These are phyloP conservation scores for Sinocyclocheilus maitianheensis DNA, from an alignment of 2,113 vertebrate genomes.

Conservation along the genomic window DNA sequence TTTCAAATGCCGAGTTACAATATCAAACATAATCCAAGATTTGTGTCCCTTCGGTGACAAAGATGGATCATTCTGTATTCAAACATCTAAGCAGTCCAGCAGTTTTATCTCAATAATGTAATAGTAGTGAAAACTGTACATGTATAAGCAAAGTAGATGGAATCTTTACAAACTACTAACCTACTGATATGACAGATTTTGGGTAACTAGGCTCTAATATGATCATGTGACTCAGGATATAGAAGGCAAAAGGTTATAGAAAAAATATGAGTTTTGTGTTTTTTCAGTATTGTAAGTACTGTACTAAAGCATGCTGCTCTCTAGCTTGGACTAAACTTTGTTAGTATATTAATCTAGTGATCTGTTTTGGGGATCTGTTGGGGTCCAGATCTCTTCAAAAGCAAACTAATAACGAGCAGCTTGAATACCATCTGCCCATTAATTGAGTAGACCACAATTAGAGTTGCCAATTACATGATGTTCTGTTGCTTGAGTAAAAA, in stretches of 20 bases:
- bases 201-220: conserved; percentile 10
- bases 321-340: conserved; percentile 50
- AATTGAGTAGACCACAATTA: not conserved
- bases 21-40: conserved; percentile 15
- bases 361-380: conserved; percentile 25
- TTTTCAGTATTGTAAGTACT: conserved; percentile 53
- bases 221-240: conserved; percentile 3
- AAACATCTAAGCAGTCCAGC: not conserved
- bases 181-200: conserved; percentile 3
- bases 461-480: not conserved
- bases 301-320: conserved; percentile 67
- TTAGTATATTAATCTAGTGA: conserved; percentile 25
- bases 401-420: conserved; percentile 1
- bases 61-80: not conserved
- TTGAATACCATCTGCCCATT: not conserved
- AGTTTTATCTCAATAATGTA: not conserved
- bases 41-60: not conserved
- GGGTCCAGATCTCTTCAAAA: not conserved
- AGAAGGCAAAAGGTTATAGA: conserved; percentile 34
- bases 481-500: not conserved
- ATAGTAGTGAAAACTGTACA: not conserved
- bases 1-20: conserved; percentile 2
- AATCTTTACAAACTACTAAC: conserved; percentile 11
- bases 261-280: conserved; percentile 17
- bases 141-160: conserved; percentile 33